Evolutionary conservation across 2,113 vertebrate species (phyloP).

Genomic region (Sus scrofa): T2T-Sscrofa CM000813.6:2124001-2124500

Average conservation of each 20-base stretch:
- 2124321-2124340: not conserved
- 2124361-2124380: not conserved
- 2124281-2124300: not conserved
- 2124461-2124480: no score
- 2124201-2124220: not conserved
- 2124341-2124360: not conserved
- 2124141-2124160: not conserved
- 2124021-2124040: not conserved
- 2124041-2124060: not conserved
- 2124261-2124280: not conserved
- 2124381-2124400: not conserved
- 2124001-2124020: not conserved
- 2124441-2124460: not conserved
- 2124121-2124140: not conserved
- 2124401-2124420: not conserved
- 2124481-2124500: accelerated
- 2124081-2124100: not conserved
- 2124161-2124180: not conserved
- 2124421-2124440: not conserved
- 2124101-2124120: not conserved
- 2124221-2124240: not conserved
- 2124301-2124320: not conserved
- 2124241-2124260: not conserved
- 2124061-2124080: not conserved
- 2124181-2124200: not conserved